Base-by-base conservation (phyloP, 1,140 invertebrate genomes). In the Eumeta japonica region DNA sequence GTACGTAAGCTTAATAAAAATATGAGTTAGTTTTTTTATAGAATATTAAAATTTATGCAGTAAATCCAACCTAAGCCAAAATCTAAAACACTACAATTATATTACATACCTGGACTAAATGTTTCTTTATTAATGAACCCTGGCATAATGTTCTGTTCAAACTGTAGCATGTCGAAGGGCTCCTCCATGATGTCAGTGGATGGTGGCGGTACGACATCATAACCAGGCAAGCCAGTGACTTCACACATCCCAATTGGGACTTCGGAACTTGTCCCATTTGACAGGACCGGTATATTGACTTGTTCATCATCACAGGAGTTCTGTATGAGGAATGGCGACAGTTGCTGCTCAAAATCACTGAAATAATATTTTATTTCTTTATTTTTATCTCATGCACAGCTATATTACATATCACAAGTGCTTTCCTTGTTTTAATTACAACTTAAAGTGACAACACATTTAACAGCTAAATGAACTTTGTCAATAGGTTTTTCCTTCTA, bases 301-400 rank as follows among this genome's bases (percentile, higher is more conserved):
- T 35, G 15, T 1, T 65, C 61, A n/a, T 68, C 67, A 39, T 70
- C 66, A 33, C 54, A 62, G 1, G 58, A 56, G 37, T 67, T 68
- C 32, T 72, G 66, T 28, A 71, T 72, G 18, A 76, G 59, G 47
- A 59, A 64, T 13, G 73, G 73, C 2, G 71, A 71, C 2, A 76
- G 43, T 38, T 74, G 55, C 40, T 75, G 72, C 39, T 75, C 74
- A 46, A 75, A 65, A 40, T 76, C 74, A 29, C 74, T 76, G 51
- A 0, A 55, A 46, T 12, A 13, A 38, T 38, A 36, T 11, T 31
- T 5, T 11, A 31, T n/a, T 11, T 7, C n/a, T 31, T 31, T 31
- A n/a, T 5, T 11, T 11, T 9, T 27, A 9, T 27, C n/a, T 9
- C 9, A 27, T 27, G 9, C n/a, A 27, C 24, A 27, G 24, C n/a